A percentile compares a stretch with the other conserved stretches of the same genome.
phyloP scores from a whole-genome alignment of 2,797 vertebrate species.

The Taenioides sp. region DNA sequence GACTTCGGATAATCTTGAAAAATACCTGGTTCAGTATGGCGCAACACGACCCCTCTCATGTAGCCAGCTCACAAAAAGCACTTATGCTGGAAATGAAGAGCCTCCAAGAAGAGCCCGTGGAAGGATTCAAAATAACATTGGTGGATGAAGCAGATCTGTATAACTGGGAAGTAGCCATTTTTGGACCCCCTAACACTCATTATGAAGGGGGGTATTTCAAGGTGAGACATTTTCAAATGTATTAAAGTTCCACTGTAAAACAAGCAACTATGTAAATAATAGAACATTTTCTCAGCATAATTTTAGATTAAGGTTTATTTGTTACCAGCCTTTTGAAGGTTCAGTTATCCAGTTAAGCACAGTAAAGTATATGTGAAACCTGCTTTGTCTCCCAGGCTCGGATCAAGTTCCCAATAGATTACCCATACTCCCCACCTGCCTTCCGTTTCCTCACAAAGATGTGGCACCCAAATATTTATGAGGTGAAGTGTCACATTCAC shows the following conservation, averaged over 20 bases:
- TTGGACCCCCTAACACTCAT: slow-evolving; percentile 94
- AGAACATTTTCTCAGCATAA: not conserved
- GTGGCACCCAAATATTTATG: slow-evolving; percentile 99
- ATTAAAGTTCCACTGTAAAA: not conserved
- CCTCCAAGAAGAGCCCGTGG: slow-evolving; percentile 97
- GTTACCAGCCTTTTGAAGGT: not conserved
- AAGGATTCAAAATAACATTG: slow-evolving; percentile 94
- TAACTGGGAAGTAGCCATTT: slow-evolving; percentile 99
- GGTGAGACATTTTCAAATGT: slow-evolving; percentile 70
- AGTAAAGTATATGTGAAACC: not conserved
- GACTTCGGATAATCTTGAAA: slow-evolving; percentile 23
- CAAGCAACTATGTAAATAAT: not conserved
- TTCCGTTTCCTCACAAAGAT: slow-evolving; percentile 98
- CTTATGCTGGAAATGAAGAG: slow-evolving; percentile 94
- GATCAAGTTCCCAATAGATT: slow-evolving; percentile 95
- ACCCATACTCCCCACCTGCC: slow-evolving; percentile 95
- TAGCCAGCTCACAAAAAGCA: slow-evolving; percentile 95
- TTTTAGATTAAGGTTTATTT: not conserved
- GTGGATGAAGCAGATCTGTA: slow-evolving; percentile 96
- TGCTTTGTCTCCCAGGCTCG: slow-evolving; percentile 80
- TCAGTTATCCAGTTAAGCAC: not conserved
- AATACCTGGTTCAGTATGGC: slow-evolving; percentile 78
- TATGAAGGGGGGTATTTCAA: slow-evolving; percentile 98
- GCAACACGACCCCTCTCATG: slow-evolving; percentile 78
- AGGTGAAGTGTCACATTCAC: slow-evolving; percentile 75